These are phyloP conservation scores for Dicentrarchus labrax DNA, from an alignment of 2,113 vertebrate genomes.

Conservation along the genomic window DNA sequence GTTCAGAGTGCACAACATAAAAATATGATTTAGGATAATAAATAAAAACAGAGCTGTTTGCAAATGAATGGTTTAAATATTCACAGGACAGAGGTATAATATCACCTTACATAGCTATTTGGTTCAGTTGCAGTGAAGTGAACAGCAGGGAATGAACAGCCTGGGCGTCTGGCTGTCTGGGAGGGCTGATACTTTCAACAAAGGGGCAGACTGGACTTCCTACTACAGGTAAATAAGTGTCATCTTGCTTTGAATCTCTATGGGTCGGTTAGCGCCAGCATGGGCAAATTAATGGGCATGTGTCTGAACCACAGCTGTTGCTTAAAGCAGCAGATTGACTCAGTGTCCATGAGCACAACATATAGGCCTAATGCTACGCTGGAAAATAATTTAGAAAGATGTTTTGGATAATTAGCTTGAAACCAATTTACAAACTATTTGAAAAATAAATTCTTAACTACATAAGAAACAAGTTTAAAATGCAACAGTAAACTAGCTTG, in stretches of 20 bases:
- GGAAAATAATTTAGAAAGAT: neutral
- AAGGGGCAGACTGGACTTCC: neutral
- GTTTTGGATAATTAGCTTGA: neutral
- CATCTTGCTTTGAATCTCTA: neutral
- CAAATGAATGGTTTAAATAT: neutral
- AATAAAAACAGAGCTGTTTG: neutral
- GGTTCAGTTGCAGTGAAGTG: neutral
- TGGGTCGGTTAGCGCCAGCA: neutral
- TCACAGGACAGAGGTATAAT: neutral
- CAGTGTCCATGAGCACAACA: neutral
- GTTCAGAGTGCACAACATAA: no score
- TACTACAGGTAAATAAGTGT: conserved; percentile 14
- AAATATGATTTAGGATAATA: no score
- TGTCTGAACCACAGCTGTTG: neutral
- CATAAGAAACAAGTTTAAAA: no score
- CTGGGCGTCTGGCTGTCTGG: neutral
- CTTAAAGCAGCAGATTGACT: neutral
- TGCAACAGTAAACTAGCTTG: neutral
- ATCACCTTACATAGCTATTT: neutral
- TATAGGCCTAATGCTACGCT: neutral
- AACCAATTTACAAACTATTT: neutral
- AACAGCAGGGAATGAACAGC: neutral
- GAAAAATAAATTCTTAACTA: neutral
- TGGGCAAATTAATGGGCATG: neutral
- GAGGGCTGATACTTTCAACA: neutral